Evolutionary conservation across 2,113 vertebrate genomes (phyloP).

Genomic region (Ochotona princeps): DNA sequence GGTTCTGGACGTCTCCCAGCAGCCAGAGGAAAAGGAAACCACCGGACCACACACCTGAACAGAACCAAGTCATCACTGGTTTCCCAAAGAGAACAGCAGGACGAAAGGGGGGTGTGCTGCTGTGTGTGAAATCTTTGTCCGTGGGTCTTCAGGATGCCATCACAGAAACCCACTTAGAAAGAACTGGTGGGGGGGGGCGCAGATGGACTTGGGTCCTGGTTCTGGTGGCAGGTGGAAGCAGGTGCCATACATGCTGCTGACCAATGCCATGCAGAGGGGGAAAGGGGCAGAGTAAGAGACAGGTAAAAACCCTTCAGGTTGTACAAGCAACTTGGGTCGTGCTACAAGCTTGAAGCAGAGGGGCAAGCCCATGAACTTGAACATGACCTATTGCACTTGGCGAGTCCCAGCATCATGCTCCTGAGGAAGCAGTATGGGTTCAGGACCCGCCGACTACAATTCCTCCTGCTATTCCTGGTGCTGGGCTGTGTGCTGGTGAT

Average conservation of each 20-base stretch:
- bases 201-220: background rate
- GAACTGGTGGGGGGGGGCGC: background rate
- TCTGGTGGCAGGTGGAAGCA: constrained; percentile 62
- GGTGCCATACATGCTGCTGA: constrained; percentile 61
- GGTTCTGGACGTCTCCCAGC: constrained; percentile 67
- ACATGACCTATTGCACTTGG: constrained; percentile 84
- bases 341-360: constrained; percentile 56
- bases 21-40: constrained; percentile 18
- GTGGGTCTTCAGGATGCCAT: constrained; percentile 59
- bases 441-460: constrained; percentile 81
- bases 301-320: constrained; percentile 65
- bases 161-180: constrained; percentile 52
- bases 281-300: constrained; percentile 72
- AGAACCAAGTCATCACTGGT: constrained; percentile 66
- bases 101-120: background rate
- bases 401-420: constrained; percentile 86
- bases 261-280: constrained; percentile 63
- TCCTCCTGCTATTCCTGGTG: constrained; percentile 86
- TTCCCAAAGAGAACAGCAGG: constrained; percentile 58
- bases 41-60: constrained; percentile 70
- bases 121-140: constrained; percentile 54
- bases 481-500: constrained; percentile 87
- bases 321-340: constrained; percentile 62
- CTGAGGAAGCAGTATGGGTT: constrained; percentile 85
- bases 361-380: constrained; percentile 73